phyloP scores from a whole-genome alignment of 2,113 vertebrate species.

The Sphyrna mokarran region DNA sequence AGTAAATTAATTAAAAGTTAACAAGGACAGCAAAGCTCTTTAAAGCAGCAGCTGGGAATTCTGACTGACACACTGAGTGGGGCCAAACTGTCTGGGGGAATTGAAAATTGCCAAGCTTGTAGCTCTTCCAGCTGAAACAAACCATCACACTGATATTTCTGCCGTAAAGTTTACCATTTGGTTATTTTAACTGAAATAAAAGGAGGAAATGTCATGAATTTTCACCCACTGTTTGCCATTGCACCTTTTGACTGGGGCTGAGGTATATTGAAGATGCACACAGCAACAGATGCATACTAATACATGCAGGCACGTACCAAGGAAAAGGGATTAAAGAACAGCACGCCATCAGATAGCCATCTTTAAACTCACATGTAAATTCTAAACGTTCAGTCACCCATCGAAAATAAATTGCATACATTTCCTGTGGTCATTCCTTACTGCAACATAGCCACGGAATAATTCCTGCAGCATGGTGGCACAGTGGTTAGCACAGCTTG shows the following conservation, averaged over 20 bases:
- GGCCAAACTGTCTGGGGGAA: neutral
- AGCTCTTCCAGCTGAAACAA: neutral
- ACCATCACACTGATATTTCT: neutral
- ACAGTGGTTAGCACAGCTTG: too few relatives aligned
- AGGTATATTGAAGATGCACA: neutral
- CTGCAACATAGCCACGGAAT: neutral
- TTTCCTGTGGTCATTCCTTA: neutral
- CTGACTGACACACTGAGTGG: neutral
- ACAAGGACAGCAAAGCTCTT: neutral
- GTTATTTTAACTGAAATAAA: neutral
- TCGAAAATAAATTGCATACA: slow-evolving; percentile 1
- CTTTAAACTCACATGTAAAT: neutral
- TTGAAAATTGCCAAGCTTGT: neutral
- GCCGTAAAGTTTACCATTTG: neutral
- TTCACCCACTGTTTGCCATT: neutral
- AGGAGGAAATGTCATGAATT: neutral
- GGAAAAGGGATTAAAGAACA: neutral
- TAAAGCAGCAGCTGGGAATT: neutral
- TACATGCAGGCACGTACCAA: neutral
- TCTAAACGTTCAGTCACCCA: slow-evolving; percentile 7
- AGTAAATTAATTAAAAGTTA: neutral
- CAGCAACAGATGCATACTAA: neutral
- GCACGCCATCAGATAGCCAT: neutral
- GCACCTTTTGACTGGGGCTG: neutral
- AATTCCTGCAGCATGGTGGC: too few relatives aligned